These are phyloP conservation scores for Dryobotodes eremita DNA, from an alignment of 2,888 invertebrate genomes.

Conservation along the genomic window DNA sequence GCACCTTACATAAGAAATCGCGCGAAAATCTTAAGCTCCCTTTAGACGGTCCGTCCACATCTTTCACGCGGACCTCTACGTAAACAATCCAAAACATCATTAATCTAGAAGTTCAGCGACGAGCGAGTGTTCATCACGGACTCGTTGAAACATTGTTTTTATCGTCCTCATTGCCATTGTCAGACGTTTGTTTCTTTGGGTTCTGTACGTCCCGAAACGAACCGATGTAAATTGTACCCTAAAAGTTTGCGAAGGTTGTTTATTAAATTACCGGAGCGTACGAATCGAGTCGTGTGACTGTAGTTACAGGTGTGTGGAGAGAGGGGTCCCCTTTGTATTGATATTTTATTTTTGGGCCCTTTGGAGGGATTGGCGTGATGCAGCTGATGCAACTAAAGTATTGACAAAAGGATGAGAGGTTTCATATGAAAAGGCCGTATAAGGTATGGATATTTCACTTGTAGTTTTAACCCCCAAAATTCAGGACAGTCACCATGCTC, in stretches of 20 bases:
- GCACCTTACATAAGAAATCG: conserved; percentile 15
- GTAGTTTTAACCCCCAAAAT: background rate
- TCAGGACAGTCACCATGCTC: too few relatives aligned
- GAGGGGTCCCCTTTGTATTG: conserved; percentile 8
- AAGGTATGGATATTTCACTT: background rate
- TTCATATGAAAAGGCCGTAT: background rate
- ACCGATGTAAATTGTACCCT: conserved; percentile 75
- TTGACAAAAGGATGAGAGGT: background rate
- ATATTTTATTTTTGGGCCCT: conserved; percentile 20
- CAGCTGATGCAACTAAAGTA: background rate
- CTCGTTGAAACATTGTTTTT: conserved; percentile 58
- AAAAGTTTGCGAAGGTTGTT: conserved; percentile 74
- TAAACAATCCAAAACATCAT: conserved; percentile 63
- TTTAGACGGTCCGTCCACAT: conserved; percentile 20
- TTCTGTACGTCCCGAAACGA: conserved; percentile 60
- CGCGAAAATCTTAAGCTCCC: conserved; percentile 19
- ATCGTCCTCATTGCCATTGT: conserved; percentile 62
- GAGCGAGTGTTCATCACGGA: conserved; percentile 52
- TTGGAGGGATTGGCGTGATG: background rate
- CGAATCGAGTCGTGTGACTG: conserved; percentile 66
- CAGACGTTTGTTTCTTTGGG: conserved; percentile 63
- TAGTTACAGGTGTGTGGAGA: conserved; percentile 24
- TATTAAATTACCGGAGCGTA: conserved; percentile 74
- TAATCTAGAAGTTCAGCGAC: conserved; percentile 59
- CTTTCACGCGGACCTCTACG: conserved; percentile 31